Conservation (phyloP, 2,888 invertebrate genomes). For the Dryobotodes eremita region DNA sequence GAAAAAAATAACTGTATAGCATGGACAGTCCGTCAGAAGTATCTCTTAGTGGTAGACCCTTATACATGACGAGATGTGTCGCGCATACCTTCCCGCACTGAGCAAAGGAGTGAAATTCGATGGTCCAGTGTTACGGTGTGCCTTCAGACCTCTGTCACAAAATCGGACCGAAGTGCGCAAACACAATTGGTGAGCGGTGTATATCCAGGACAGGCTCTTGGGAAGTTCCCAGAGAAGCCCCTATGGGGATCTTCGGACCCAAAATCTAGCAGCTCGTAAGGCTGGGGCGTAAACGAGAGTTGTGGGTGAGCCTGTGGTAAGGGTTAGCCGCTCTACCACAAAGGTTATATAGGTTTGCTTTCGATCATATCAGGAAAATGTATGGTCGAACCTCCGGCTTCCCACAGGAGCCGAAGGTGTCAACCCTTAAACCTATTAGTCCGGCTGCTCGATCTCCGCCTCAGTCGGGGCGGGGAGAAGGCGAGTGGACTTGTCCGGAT, state of each 20-base stretch:
- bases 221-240: not conserved
- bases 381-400: constrained; percentile 24
- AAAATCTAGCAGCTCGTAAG: constrained; percentile 2
- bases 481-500: constrained; percentile 5
- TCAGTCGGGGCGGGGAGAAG: not conserved
- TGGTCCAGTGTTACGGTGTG: not conserved
- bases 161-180: not conserved
- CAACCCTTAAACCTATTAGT: not conserved
- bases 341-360: fast-evolving
- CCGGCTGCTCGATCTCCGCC: constrained; percentile 19
- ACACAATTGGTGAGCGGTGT: not conserved
- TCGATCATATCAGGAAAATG: fast-evolving
- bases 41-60: not conserved
- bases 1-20: too few species aligned
- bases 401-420: constrained; percentile 33
- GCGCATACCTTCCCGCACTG: too few species aligned
- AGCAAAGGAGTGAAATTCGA: too few species aligned
- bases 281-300: not conserved
- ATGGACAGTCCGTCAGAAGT: too few species aligned
- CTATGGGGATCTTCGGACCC: not conserved
- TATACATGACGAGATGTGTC: not conserved
- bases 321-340: constrained; percentile 16
- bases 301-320: not conserved
- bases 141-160: not conserved
- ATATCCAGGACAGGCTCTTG: not conserved